Percentiles rank a stretch among this genome's conserved stretches.
These are phyloP conservation scores for Mastomys natalensis DNA, from an alignment of 2,113 vertebrate genomes.

Conservation along the genomic window DNA sequence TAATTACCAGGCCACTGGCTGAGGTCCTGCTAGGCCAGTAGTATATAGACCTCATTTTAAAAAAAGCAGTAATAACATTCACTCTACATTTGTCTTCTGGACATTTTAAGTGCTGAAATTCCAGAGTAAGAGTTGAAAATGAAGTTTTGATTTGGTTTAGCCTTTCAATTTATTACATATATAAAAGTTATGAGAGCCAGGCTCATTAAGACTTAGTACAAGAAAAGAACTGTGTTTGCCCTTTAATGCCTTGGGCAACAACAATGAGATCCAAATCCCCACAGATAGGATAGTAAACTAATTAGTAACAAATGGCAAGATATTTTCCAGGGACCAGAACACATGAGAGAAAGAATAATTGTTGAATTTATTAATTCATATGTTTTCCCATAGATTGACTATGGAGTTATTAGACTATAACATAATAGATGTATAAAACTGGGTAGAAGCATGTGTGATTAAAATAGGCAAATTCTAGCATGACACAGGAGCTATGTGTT, in stretches of 20 bases:
- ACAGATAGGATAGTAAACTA: no score
- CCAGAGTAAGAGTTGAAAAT: slow-evolving; percentile 45
- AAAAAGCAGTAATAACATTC: neutral
- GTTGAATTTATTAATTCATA: neutral
- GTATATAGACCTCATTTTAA: slow-evolving; percentile 17
- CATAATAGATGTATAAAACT: slow-evolving; percentile 13
- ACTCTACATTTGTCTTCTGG: neutral
- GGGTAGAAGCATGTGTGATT: neutral
- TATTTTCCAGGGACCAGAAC: neutral
- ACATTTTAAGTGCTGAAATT: slow-evolving; percentile 60
- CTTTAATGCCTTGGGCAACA: neutral
- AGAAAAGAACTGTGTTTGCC: neutral
- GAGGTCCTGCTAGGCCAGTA: neutral
- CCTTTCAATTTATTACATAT: slow-evolving; percentile 57
- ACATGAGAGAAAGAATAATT: neutral
- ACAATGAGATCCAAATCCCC: neutral
- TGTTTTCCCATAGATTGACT: neutral
- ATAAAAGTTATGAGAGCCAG: slow-evolving; percentile 46
- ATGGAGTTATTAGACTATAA: neutral
- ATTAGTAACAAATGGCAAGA: slow-evolving; percentile 10
- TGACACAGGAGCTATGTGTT: neutral
- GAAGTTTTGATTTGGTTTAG: slow-evolving; percentile 58
- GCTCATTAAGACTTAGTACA: slow-evolving; percentile 60
- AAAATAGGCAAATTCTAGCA: neutral
- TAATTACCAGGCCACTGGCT: neutral